Conservation (phyloP, 2,113 vertebrate genomes). For the Thamnophis sirtalis region DNA sequence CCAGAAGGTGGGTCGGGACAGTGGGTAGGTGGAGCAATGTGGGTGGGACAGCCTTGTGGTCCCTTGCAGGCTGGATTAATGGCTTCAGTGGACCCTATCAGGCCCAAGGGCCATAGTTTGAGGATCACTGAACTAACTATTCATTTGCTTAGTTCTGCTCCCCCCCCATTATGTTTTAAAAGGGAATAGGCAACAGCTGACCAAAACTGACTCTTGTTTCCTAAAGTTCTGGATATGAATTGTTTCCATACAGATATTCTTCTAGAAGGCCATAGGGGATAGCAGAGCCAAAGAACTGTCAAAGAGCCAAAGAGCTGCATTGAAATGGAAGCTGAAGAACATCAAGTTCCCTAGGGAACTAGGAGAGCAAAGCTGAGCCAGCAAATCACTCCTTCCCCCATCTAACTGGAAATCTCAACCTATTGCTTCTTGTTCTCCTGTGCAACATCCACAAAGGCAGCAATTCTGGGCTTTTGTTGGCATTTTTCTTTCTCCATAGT, state of each 20-base stretch:
- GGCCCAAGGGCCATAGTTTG: too few species aligned
- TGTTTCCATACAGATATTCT: background rate
- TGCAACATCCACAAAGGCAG: constrained; percentile 45
- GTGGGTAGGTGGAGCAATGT: too few species aligned
- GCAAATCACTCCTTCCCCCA: constrained; percentile 55
- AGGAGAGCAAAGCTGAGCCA: constrained; percentile 30
- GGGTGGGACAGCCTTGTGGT: too few species aligned
- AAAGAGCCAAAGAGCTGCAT: background rate
- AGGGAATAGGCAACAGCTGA: background rate
- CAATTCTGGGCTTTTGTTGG: constrained; percentile 36
- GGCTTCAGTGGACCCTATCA: too few species aligned
- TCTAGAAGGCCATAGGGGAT: background rate
- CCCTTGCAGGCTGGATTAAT: too few species aligned
- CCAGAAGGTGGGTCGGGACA: too few species aligned
- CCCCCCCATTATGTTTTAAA: background rate
- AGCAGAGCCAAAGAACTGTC: background rate
- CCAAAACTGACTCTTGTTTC: too few species aligned
- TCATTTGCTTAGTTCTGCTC: background rate
- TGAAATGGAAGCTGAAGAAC: constrained; percentile 10
- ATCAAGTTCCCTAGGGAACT: constrained; percentile 24
- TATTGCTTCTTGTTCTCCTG: constrained; percentile 58
- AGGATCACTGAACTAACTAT: background rate
- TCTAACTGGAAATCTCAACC: constrained; percentile 56
- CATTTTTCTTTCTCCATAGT: constrained; percentile 40
- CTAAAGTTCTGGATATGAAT: rapidly evolving